Evolutionary conservation across 2,888 invertebrate species (phyloP).

Genomic region (Cephalotes varians): DNA sequence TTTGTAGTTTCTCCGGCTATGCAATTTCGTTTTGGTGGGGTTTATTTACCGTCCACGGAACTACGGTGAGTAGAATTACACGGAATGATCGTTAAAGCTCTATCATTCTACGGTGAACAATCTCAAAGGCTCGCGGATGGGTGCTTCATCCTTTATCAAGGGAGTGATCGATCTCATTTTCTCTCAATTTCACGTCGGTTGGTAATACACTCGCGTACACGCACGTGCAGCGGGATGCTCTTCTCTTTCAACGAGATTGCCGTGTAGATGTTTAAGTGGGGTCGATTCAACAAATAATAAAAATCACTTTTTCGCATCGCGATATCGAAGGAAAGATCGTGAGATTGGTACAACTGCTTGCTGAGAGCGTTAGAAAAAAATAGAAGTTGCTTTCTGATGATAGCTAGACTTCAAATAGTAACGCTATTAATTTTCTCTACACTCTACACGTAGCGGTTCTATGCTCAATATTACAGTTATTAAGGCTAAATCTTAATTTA

Average conservation of each 20-base stretch:
- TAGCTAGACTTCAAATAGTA: neutral
- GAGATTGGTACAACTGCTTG: neutral
- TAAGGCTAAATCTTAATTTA: neutral
- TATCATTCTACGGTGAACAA: constrained; percentile 59
- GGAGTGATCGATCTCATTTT: constrained; percentile 56
- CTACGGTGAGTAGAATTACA: constrained; percentile 49
- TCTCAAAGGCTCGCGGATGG: constrained; percentile 56
- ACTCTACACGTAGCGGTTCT: neutral
- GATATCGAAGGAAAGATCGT: constrained; percentile 23
- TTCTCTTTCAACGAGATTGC: constrained; percentile 41
- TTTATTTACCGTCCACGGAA: constrained; percentile 52
- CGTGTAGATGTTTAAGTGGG: constrained; percentile 24
- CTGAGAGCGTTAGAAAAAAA: neutral
- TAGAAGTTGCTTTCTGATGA: constrained; percentile 1
- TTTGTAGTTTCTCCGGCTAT: constrained; percentile 22
- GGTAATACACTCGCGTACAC: constrained; percentile 35
- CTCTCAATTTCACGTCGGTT: constrained; percentile 58
- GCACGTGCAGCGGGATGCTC: constrained; percentile 9
- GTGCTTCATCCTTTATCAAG: constrained; percentile 30
- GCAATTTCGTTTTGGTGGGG: constrained; percentile 50
- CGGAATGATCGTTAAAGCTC: constrained; percentile 58
- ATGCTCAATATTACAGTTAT: neutral
- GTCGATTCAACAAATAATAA: constrained; percentile 39
- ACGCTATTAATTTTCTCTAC: neutral
- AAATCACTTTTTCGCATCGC: constrained; percentile 37